Conservation (phyloP, 2,113 vertebrate species). For the Acanthisitta chloris region DNA sequence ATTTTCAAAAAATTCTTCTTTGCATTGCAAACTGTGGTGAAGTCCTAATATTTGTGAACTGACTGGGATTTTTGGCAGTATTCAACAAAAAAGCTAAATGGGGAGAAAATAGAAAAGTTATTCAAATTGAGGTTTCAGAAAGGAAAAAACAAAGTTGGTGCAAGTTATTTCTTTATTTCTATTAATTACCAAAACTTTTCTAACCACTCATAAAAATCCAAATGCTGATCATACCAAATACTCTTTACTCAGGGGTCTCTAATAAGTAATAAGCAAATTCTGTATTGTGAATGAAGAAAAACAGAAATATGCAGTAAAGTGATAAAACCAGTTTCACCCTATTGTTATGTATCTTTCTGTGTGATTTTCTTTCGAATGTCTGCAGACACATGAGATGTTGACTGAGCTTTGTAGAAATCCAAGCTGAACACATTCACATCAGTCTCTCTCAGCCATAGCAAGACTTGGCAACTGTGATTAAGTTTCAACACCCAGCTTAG, state of each 20-base stretch:
- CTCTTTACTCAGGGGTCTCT: background rate
- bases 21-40: background rate
- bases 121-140: background rate
- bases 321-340: background rate
- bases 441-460: background rate
- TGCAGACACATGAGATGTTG: background rate
- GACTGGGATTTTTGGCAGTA: background rate
- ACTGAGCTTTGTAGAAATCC: background rate
- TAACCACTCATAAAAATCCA: background rate
- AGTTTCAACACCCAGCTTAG: background rate
- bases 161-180: background rate
- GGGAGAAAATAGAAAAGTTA: background rate
- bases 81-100: background rate
- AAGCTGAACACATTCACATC: background rate
- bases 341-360: background rate
- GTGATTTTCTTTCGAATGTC: background rate
- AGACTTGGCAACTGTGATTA: background rate
- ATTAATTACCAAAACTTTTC: background rate
- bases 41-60: background rate
- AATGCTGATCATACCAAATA: background rate
- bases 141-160: background rate
- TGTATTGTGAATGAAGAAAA: background rate
- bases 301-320: background rate
- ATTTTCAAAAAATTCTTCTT: background rate
- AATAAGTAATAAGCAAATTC: background rate